Evolutionary conservation across 1,140 invertebrate species (phyloP), one percentile per base, ranked within the genome.

Genomic region (Caerostris darwini): DNA sequence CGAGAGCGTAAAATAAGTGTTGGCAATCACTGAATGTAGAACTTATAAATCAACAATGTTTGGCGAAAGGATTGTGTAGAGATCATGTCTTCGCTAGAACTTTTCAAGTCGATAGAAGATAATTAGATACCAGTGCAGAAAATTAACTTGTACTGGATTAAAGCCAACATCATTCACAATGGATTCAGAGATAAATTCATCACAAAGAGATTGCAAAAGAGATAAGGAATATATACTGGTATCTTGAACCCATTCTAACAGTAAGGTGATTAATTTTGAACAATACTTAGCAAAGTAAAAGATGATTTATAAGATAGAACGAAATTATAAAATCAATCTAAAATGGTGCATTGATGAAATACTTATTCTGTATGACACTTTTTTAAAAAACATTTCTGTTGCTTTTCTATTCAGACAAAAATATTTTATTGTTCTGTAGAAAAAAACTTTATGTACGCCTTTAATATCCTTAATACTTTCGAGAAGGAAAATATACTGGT

Each of bases 1-100:
- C 61, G 86, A 64, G 54, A 69, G 67, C 86, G 67, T 90, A 90
- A 90, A 71, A 61, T 56, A 77, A 90, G 67, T 67, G 61, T 90
- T 71, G 64, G 67, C 88, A 56, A 50, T 56, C 7, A 19, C 53
- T 77, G 88, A 90, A 71, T n/a, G 88, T 90, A 58, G 54, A 58
- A 14, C 54, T 90, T 67, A 90, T 90, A 90, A 90, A 90, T 90
- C 59, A 67, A 71, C 50, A 19, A 71, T 17, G 8, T 90, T 77
- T 71, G 64, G 50, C 53, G n/a, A 69, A 56, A 56, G 56, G 88
- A 61, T 90, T 90, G 57, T 58, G 64, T 54, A 87, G 61, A 87
- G 85, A 54, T 64, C 85, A 69, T 69, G 88, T 90, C 88, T 90
- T 90, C 59, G 67, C 59, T 8, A 56, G n/a, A 17, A 8, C 7